Evolutionary conservation across 2,888 invertebrate species (phyloP).

Genomic region (Nemotelus nigrinus): DNA sequence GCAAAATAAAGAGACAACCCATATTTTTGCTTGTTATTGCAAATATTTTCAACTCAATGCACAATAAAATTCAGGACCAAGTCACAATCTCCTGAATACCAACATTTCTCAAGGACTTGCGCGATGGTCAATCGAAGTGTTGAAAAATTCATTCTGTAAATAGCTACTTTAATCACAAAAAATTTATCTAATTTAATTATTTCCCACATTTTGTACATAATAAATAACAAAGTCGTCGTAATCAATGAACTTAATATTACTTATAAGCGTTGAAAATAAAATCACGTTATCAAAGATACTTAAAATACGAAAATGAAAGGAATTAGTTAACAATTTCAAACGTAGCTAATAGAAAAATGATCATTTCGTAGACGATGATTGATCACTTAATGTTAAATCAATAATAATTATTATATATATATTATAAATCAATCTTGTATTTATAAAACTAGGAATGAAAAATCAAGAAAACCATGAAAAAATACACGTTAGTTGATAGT

Average conservation of each 20-base stretch:
- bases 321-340: conserved; percentile 29
- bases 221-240: too few species aligned
- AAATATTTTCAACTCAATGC: too few species aligned
- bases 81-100: too few species aligned
- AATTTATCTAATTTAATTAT: not conserved
- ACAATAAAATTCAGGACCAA: too few species aligned
- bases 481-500: conserved; percentile 33
- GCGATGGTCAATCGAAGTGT: too few species aligned
- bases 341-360: not conserved
- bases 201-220: not conserved
- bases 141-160: too few species aligned
- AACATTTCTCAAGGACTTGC: too few species aligned
- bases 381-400: not conserved
- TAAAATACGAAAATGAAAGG: not conserved
- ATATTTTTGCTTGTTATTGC: too few species aligned
- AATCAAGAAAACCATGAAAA: not conserved
- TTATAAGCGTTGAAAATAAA: not conserved
- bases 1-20: too few species aligned
- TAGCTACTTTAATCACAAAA: too few species aligned
- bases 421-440: too few species aligned
- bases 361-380: not conserved
- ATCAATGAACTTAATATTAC: too few species aligned
- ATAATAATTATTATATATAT: not conserved
- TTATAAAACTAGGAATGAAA: not conserved
- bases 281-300: not conserved